Evolutionary conservation across 1,140 invertebrate genomes (phyloP), one percentile per base, ranked within the genome.

Genomic region (Hermatobates lingyangjiaoensis): DNA sequence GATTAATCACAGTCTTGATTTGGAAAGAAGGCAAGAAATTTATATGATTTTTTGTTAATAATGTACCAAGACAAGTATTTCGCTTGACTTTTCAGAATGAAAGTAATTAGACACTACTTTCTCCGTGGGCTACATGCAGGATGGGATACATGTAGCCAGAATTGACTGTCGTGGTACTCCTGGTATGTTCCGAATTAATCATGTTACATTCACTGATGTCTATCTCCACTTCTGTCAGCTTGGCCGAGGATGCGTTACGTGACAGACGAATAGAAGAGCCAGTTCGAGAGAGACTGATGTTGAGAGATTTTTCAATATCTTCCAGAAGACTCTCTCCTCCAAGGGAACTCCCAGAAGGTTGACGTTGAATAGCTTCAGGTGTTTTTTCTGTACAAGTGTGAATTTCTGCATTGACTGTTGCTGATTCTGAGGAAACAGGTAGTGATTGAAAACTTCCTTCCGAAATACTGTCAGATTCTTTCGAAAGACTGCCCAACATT

Each of bases 391-490:
- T 53, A 10, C 44, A 38, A 15, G 38, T 48, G 40, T 59, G 58
- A 24, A 59, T 54, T 48, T 58, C 52, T 3, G 56, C 56, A 30
- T 56, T 59, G 14, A 59, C 53, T 5, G 56, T 56, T 1, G 55
- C 51, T 1, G 56, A 59, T 23, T 59, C 58, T 15, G 57, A 56
- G 1, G 58, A 58, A 12, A 52, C 48, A 15, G 47, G 48, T 2
- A 23, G 30, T 14, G 45, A 56, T 40, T 58, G 54, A 42, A 58
- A 56, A 51, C 57, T 58, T 18, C 49, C 52, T 1, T 15, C 34
- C 20, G 51, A 52, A 40, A 51, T 52, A 34, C 50, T 53, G 24
- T 54, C 52, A 12, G 47, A 47, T 7, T 54, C 51, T 40, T 52
- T 53, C 12, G 45, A 30, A 45, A 58, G 24, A 38, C 47, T 40